These are phyloP conservation scores for Drosophila melanica DNA, from an alignment of 1,140 invertebrate species.

Conservation along the genomic window DNA sequence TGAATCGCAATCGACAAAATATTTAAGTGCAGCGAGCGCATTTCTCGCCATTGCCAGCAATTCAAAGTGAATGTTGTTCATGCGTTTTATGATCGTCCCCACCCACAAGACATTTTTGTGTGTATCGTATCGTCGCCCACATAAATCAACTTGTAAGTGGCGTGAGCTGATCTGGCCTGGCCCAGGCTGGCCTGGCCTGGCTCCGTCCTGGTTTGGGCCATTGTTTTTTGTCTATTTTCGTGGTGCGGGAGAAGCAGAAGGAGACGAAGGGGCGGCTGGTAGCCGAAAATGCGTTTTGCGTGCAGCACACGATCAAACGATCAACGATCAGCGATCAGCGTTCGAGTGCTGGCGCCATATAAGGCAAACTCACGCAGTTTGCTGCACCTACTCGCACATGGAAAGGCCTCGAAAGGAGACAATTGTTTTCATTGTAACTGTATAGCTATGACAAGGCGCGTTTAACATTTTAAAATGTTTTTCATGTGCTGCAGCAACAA, in stretches of 20 bases:
- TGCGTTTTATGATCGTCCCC: conserved; percentile 53
- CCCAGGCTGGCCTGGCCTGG: conserved; percentile 17
- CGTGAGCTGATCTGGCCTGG: conserved; percentile 28
- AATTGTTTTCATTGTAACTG: conserved; percentile 74
- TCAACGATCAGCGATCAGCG: conserved; percentile 14
- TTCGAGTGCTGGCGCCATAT: conserved; percentile 69
- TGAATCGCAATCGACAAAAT: conserved; percentile 22
- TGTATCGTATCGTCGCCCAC: conserved; percentile 60
- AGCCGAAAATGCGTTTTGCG: conserved; percentile 79
- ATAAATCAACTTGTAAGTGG: conserved; percentile 73
- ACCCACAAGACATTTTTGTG: conserved; percentile 31
- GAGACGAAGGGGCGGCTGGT: conserved; percentile 33
- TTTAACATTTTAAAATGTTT: conserved; percentile 79
- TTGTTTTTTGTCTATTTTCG: conserved; percentile 55
- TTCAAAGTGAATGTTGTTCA: conserved; percentile 73
- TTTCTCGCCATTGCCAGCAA: conserved; percentile 64
- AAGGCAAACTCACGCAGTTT: conserved; percentile 62
- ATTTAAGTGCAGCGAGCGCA: conserved; percentile 49
- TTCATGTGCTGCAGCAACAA: conserved; percentile 58
- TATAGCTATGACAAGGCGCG: conserved; percentile 71
- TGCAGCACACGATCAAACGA: conserved; percentile 59
- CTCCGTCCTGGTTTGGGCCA: conserved; percentile 28
- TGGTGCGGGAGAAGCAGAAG: not conserved
- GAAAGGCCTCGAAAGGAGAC: conserved; percentile 48
- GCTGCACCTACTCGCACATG: conserved; percentile 65